phyloP scores from a whole-genome alignment of 2,113 vertebrate species.

The Xiphophorus hellerii region DNA sequence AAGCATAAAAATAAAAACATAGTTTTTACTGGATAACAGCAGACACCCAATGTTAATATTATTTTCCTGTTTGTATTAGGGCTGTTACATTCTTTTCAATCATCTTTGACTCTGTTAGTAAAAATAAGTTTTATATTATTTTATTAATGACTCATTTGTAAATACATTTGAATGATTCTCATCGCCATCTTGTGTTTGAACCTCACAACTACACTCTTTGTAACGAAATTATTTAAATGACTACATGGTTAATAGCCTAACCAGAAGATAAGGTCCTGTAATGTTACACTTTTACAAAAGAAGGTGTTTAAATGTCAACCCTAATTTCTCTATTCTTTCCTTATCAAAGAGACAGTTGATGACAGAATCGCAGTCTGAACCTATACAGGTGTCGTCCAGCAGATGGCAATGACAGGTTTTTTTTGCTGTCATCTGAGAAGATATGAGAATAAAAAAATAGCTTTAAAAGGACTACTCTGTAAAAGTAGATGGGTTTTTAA shows the following conservation, averaged over 20 bases:
- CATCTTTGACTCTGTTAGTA: not conserved
- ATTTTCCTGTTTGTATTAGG: not conserved
- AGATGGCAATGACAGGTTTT: not conserved
- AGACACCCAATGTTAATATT: not conserved
- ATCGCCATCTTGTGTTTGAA: slow-evolving; percentile 46
- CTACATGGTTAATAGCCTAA: too few relatives aligned
- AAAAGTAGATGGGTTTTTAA: not conserved
- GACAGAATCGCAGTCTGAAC: not conserved
- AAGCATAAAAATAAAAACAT: too few relatives aligned
- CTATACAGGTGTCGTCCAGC: not conserved
- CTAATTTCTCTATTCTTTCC: not conserved
- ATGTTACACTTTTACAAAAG: not conserved
- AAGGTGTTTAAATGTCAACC: not conserved
- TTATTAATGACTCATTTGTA: not conserved
- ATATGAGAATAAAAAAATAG: not conserved
- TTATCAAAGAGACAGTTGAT: not conserved
- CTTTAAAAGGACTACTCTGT: not conserved
- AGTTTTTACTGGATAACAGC: not conserved
- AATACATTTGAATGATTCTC: not conserved
- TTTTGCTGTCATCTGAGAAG: not conserved
- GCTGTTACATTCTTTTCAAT: not conserved
- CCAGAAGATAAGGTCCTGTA: not conserved
- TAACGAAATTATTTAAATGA: not conserved
- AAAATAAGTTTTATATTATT: not conserved
- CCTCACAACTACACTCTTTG: not conserved